A percentile compares a stretch with the other conserved stretches of the same genome.
phyloP scores from a whole-genome alignment of 2,113 vertebrate genomes.

The Chaetodon trifascialis region DNA sequence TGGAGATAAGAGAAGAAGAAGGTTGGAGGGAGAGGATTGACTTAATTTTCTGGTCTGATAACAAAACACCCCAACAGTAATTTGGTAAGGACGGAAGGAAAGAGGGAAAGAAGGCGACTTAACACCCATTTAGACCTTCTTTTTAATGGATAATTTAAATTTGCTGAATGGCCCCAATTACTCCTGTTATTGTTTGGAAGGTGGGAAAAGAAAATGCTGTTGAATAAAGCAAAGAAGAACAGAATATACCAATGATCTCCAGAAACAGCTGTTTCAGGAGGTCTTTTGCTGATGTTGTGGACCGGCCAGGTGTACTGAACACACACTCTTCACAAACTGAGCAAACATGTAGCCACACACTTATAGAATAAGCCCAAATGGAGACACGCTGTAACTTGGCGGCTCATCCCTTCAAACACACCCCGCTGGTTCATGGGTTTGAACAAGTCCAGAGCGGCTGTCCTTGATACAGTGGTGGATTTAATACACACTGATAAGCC shows the following conservation, averaged over 20 bases:
- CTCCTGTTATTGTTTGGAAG: neutral
- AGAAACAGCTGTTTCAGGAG: neutral
- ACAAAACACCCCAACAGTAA: neutral
- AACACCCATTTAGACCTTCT: neutral
- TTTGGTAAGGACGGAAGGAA: too few species aligned
- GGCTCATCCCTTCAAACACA: slow-evolving; percentile 42
- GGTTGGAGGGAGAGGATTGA: neutral
- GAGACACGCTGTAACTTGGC: slow-evolving; percentile 38
- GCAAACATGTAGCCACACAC: neutral
- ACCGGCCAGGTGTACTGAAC: neutral
- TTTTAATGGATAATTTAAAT: neutral
- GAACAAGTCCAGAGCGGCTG: slow-evolving; percentile 44
- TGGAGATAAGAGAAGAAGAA: neutral
- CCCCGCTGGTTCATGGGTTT: slow-evolving; percentile 34
- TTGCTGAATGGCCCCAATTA: neutral
- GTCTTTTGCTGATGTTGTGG: neutral
- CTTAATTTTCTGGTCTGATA: neutral
- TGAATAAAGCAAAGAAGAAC: neutral
- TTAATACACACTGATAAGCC: slow-evolving; percentile 57
- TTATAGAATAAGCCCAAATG: slow-evolving; percentile 31
- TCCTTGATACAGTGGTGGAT: slow-evolving; percentile 41
- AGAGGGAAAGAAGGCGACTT: too few species aligned
- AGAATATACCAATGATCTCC: too few species aligned
- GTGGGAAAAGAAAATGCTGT: too few species aligned
- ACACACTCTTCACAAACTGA: neutral